Evolutionary conservation across 92 coral and sea anemone species (phyloP).

Genomic region (Umimayanthus kanabou): DNA sequence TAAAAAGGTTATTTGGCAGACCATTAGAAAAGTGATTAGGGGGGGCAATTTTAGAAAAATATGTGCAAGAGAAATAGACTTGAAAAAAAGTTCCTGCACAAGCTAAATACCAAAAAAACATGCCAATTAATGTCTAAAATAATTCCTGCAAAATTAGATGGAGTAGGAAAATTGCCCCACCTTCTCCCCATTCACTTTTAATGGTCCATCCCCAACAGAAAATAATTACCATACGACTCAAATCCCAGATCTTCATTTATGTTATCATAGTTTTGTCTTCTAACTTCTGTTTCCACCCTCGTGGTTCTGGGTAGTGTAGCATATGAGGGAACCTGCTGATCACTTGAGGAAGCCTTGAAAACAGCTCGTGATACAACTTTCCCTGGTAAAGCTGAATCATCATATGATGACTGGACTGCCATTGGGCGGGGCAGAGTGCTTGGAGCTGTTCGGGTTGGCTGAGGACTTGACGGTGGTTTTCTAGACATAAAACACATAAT

Average conservation of each 20-base stretch:
- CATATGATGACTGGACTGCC: slow-evolving; percentile 25
- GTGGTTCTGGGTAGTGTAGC: slow-evolving; percentile 85
- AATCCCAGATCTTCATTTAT: slow-evolving; percentile 40
- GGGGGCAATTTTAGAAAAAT: no score
- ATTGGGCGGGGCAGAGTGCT: slow-evolving; percentile 14
- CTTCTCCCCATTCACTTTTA: no score
- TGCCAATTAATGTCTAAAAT: no score
- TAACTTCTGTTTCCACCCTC: slow-evolving; percentile 41
- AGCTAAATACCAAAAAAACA: no score
- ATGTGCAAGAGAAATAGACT: no score
- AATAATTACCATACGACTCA: slow-evolving; percentile 10
- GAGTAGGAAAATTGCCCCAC: no score
- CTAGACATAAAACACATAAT: not conserved
- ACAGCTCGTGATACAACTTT: slow-evolving; percentile 72
- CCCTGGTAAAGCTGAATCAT: slow-evolving; percentile 61
- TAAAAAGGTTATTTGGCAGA: no score
- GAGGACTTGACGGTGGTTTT: slow-evolving; percentile 41
- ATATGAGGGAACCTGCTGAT: slow-evolving; percentile 62
- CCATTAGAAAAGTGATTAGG: no score
- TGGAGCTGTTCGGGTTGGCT: slow-evolving; percentile 5
- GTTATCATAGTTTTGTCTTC: slow-evolving; percentile 51
- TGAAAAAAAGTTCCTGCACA: no score
- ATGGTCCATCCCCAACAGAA: no score
- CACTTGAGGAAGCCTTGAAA: slow-evolving; percentile 67
- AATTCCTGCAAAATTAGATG: no score